phyloP scores from a whole-genome alignment of 2,113 vertebrate genomes.

The Oreotrochilus melanogaster region DNA sequence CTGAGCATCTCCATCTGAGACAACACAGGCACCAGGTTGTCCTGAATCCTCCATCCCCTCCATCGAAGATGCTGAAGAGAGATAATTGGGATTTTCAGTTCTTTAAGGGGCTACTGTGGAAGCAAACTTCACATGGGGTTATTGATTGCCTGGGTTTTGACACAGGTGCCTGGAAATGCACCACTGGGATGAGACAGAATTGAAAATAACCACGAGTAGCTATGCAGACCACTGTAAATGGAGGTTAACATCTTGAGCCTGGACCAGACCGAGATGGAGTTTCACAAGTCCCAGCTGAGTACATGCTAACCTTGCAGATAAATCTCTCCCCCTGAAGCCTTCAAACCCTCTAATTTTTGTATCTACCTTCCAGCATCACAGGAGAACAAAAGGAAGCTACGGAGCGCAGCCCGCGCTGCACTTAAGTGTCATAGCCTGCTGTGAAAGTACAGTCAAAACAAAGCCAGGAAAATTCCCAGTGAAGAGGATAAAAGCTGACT shows the following conservation, averaged over 20 bases:
- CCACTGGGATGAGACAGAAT: not conserved
- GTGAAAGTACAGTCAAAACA: not conserved
- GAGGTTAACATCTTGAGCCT: not conserved
- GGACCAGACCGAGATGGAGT: not conserved
- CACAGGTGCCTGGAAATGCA: not conserved
- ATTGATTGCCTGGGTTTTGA: not conserved
- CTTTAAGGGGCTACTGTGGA: not conserved
- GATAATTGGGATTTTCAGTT: not conserved
- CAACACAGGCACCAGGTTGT: fast-evolving
- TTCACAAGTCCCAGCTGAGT: not conserved
- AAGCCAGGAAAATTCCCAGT: not conserved
- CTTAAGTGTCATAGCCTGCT: not conserved
- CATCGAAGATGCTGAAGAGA: fast-evolving
- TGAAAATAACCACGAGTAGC: not conserved
- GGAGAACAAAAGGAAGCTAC: not conserved
- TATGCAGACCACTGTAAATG: not conserved
- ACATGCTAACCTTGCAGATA: fast-evolving
- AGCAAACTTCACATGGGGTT: not conserved
- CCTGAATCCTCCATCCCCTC: not conserved
- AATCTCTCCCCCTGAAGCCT: not conserved
- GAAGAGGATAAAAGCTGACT: not conserved
- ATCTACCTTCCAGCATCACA: not conserved
- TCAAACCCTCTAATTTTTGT: not conserved
- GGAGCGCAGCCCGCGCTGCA: not conserved
- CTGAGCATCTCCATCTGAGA: not conserved